phyloP scores from a whole-genome alignment of 2,113 vertebrate species.

The Ibidorhyncha struthersii region DNA sequence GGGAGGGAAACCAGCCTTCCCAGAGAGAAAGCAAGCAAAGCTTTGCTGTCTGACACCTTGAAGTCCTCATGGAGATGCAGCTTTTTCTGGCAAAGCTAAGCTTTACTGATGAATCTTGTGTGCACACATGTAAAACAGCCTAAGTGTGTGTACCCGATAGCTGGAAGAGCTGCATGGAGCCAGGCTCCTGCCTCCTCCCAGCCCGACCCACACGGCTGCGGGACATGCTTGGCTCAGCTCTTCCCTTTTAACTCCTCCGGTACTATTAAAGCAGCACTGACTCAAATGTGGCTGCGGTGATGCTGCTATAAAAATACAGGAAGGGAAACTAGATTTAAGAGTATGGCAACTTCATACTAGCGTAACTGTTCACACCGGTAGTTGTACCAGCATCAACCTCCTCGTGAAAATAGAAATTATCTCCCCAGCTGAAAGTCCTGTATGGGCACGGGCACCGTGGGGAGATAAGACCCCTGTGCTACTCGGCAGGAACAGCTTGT shows the following conservation, averaged over 20 bases:
- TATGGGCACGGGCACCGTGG: neutral
- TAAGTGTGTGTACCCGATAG: too few relatives aligned
- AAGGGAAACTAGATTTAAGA: neutral
- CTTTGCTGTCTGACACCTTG: neutral
- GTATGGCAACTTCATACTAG: neutral
- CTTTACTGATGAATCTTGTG: neutral
- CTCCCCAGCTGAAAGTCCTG: neutral
- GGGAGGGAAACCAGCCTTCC: neutral
- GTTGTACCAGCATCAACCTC: neutral
- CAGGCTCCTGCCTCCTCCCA: neutral
- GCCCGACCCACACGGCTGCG: fast-evolving
- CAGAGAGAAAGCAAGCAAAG: neutral
- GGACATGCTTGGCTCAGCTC: neutral
- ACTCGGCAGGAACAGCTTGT: neutral
- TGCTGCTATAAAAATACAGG: neutral
- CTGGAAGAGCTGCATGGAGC: neutral
- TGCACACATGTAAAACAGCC: neutral
- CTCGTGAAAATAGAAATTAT: neutral
- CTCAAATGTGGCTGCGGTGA: neutral
- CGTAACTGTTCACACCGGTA: neutral
- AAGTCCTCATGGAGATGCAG: neutral
- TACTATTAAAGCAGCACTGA: neutral
- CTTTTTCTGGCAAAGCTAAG: neutral
- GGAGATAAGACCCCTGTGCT: neutral
- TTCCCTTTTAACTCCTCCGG: neutral